These are phyloP conservation scores for Pachyramphus minor DNA, from an alignment of 2,113 vertebrate species.

Conservation along the genomic window DNA sequence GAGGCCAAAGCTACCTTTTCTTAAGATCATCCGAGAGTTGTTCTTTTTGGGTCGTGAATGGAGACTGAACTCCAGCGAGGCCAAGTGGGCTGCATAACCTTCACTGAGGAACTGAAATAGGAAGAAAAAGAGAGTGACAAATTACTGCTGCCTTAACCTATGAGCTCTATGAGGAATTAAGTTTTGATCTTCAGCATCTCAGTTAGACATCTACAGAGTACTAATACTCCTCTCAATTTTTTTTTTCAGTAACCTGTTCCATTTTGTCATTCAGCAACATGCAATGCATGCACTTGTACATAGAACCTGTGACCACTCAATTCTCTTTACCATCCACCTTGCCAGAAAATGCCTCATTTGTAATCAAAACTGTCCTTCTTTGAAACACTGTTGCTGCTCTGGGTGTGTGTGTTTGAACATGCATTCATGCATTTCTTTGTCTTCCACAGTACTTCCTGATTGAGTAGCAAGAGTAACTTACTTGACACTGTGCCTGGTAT, in stretches of 20 bases:
- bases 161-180: background rate
- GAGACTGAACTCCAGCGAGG: slow-evolving; percentile 88
- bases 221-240: background rate
- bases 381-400: background rate
- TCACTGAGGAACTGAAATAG: slow-evolving; percentile 89
- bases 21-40: slow-evolving; percentile 88
- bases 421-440: background rate
- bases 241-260: background rate
- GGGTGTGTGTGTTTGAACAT: background rate
- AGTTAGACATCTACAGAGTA: background rate
- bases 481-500: slow-evolving; percentile 96
- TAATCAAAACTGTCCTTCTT: background rate
- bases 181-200: background rate
- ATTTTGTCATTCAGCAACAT: background rate
- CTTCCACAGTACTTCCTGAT: background rate
- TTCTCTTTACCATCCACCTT: background rate
- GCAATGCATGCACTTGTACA: background rate
- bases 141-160: background rate
- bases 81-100: slow-evolving; percentile 92
- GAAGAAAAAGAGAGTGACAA: background rate
- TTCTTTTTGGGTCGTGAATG: slow-evolving; percentile 92
- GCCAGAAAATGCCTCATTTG: background rate
- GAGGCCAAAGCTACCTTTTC: slow-evolving; percentile 95
- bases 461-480: slow-evolving; percentile 48
- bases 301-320: background rate